phyloP scores from a whole-genome alignment of 2,113 vertebrate species.

The Nettapus auritus region DNA sequence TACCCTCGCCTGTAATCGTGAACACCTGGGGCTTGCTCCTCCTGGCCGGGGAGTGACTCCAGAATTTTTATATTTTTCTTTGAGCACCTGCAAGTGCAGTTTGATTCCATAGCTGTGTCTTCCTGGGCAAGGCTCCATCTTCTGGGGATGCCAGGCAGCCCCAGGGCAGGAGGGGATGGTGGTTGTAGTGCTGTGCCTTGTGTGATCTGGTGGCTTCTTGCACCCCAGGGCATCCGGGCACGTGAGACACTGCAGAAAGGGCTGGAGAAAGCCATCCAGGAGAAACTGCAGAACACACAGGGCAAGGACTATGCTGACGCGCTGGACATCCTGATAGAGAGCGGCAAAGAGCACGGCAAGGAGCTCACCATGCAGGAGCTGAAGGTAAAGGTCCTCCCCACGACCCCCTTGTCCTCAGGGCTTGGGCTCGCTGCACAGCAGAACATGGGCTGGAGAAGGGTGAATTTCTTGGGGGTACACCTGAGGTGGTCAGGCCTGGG shows the following conservation, averaged over 20 bases:
- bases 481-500: background rate
- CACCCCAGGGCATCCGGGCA: constrained; percentile 89
- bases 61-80: background rate
- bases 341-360: constrained; percentile 92
- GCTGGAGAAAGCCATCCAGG: constrained; percentile 94
- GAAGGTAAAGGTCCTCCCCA: constrained; percentile 80
- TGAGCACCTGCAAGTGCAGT: background rate
- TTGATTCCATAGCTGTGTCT: background rate
- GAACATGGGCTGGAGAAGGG: background rate
- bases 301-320: constrained; percentile 95
- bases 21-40: background rate
- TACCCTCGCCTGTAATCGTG: constrained; percentile 27
- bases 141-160: background rate
- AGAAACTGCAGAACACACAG: constrained; percentile 91
- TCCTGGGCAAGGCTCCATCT: background rate
- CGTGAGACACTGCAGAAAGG: constrained; percentile 90
- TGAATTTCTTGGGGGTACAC: background rate
- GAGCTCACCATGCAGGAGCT: constrained; percentile 98
- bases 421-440: fast-evolving
- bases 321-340: constrained; percentile 93
- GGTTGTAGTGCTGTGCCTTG: fast-evolving
- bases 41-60: background rate
- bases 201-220: background rate
- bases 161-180: background rate
- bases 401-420: fast-evolving